These are phyloP conservation scores for Himantopus leucocephalus DNA, from an alignment of 2,113 vertebrate genomes.

Conservation along the genomic window DNA sequence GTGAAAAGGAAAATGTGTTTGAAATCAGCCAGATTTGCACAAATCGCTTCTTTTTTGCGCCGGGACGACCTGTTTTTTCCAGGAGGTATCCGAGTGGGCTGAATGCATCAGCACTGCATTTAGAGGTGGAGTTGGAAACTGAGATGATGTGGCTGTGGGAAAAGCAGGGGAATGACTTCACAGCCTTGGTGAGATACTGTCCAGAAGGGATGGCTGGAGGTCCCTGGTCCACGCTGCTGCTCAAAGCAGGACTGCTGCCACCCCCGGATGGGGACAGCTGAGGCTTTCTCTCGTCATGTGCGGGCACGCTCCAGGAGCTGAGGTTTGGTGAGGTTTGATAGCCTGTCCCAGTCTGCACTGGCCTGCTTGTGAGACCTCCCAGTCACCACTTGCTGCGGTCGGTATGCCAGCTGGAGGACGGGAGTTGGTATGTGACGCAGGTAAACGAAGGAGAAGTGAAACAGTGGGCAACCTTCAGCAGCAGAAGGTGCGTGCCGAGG, in stretches of 20 bases:
- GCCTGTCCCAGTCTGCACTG: background rate
- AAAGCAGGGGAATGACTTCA: background rate
- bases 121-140: background rate
- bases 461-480: background rate
- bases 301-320: background rate
- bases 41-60: background rate
- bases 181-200: background rate
- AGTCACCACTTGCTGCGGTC: accelerated
- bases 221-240: accelerated
- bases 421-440: background rate
- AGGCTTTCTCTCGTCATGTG: background rate
- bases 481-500: background rate
- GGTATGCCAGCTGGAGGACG: background rate
- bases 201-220: background rate
- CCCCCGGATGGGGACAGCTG: accelerated
- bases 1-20: background rate
- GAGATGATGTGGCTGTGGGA: background rate
- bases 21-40: background rate
- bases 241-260: background rate
- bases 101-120: background rate
- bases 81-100: background rate
- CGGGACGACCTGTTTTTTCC: background rate
- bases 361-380: background rate
- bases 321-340: background rate
- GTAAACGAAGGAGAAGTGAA: background rate